phyloP scores from a whole-genome alignment of 2,888 invertebrate genomes.

The Odontomyia ornata region DNA sequence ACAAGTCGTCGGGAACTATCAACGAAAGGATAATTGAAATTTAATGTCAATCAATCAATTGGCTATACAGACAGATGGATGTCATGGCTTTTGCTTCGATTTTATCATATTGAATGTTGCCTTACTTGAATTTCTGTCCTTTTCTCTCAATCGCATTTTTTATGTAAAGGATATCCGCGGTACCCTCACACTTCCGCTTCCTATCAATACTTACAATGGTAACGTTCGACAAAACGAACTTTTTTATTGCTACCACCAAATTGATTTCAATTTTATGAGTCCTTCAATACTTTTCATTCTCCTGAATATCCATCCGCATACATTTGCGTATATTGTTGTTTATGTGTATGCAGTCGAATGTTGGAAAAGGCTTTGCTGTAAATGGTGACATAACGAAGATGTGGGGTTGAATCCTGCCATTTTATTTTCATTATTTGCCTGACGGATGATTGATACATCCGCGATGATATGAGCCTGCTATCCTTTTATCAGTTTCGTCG shows the following conservation, averaged over 20 bases:
- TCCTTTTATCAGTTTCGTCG: neutral
- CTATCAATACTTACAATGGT: no score
- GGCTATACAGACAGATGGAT: neutral
- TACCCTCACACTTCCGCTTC: no score
- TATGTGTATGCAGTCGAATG: neutral
- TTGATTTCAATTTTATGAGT: slow-evolving; percentile 46
- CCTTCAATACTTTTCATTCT: slow-evolving; percentile 15
- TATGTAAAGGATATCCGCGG: no score
- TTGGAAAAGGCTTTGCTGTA: neutral
- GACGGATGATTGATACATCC: slow-evolving; percentile 7
- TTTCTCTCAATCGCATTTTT: neutral
- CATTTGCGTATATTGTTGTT: neutral
- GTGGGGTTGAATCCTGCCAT: neutral
- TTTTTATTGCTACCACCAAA: slow-evolving; percentile 47
- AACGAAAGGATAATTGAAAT: slow-evolving; percentile 30
- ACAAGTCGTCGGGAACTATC: neutral
- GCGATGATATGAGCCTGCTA: neutral
- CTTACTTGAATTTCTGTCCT: neutral
- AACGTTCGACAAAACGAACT: neutral
- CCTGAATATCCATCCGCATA: neutral
- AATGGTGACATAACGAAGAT: neutral
- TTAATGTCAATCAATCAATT: slow-evolving; percentile 28
- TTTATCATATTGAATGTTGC: no score
- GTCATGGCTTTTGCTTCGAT: neutral
- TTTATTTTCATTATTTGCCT: neutral